Evolutionary conservation across 2,888 invertebrate species (phyloP).

Genomic region (Pandemis cinnamomeana): DNA sequence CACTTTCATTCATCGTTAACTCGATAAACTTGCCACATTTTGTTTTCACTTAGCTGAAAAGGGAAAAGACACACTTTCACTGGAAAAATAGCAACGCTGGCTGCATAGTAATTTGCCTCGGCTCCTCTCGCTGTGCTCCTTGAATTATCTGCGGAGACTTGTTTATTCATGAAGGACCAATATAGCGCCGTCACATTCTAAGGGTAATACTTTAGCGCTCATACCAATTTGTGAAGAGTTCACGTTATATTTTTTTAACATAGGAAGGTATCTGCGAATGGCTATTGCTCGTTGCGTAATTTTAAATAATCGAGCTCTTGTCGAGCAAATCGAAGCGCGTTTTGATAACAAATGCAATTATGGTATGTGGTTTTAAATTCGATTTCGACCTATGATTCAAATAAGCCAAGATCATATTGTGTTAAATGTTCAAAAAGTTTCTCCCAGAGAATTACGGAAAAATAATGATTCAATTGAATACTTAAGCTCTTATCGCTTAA

Average conservation of each 20-base stretch:
- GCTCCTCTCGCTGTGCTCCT: constrained; percentile 3
- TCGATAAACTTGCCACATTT: constrained; percentile 21
- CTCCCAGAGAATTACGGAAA: too few relatives aligned
- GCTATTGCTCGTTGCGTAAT: too few relatives aligned
- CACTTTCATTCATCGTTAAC: constrained; percentile 5
- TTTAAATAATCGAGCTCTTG: too few relatives aligned
- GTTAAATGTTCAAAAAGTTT: too few relatives aligned
- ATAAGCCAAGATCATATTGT: too few relatives aligned
- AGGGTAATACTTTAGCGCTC: constrained; percentile 16
- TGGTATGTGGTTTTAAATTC: too few relatives aligned
- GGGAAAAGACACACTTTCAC: constrained; percentile 28
- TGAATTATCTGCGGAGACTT: constrained; percentile 15
- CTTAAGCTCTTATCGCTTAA: too few relatives aligned
- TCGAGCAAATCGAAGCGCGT: too few relatives aligned
- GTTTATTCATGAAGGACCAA: constrained; percentile 23
- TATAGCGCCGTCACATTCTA: constrained; percentile 4
- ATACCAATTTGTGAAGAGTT: constrained; percentile 12
- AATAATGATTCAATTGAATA: too few relatives aligned
- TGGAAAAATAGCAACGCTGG: constrained; percentile 25
- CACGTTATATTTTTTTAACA: neutral
- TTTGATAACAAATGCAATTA: too few relatives aligned
- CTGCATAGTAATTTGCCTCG: constrained; percentile 29
- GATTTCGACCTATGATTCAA: too few relatives aligned
- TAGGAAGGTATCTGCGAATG: too few relatives aligned
- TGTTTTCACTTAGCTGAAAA: constrained; percentile 30